Percentiles rank a stretch among this genome's conserved stretches.
phyloP scores from a whole-genome alignment of 2,888 invertebrate species.

The Napeogenes sylphis region DNA sequence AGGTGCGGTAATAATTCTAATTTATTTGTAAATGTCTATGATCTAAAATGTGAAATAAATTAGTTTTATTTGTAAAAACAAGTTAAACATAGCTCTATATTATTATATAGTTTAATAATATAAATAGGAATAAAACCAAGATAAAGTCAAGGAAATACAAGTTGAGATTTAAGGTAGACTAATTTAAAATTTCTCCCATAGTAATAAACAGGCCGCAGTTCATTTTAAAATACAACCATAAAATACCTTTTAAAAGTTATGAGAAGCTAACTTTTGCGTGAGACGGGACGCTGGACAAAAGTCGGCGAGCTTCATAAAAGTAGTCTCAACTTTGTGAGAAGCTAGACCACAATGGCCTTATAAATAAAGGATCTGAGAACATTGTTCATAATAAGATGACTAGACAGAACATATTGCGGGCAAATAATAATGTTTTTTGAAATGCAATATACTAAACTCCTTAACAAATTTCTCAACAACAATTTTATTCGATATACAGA shows the following conservation, averaged over 20 bases:
- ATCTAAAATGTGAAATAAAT: too few species aligned
- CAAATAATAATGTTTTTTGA: background rate
- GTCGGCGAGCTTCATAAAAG: slow-evolving; percentile 14
- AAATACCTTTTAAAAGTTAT: slow-evolving; percentile 14
- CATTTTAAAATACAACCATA: slow-evolving; percentile 15
- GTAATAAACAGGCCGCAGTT: slow-evolving; percentile 13
- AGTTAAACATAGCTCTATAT: too few species aligned
- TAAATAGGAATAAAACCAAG: background rate
- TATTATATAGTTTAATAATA: background rate
- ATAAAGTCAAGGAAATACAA: background rate
- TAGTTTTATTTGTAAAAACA: too few species aligned
- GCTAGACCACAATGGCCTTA: slow-evolving; percentile 18
- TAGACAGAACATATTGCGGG: slow-evolving; percentile 2
- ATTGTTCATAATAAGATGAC: slow-evolving; percentile 7
- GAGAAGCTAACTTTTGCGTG: slow-evolving; percentile 15
- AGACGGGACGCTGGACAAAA: slow-evolving; percentile 12
- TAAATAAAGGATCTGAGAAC: slow-evolving; percentile 16
- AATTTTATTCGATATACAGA: too few species aligned
- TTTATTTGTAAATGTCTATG: too few species aligned
- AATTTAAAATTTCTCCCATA: slow-evolving; percentile 13
- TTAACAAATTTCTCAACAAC: too few species aligned
- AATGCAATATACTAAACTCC: too few species aligned
- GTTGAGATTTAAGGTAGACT: slow-evolving; percentile 10
- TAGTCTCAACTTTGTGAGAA: slow-evolving; percentile 11
- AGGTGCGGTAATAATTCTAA: too few species aligned